These are phyloP conservation scores for Uria lomvia DNA, from an alignment of 2,113 vertebrate species.

Conservation along the genomic window DNA sequence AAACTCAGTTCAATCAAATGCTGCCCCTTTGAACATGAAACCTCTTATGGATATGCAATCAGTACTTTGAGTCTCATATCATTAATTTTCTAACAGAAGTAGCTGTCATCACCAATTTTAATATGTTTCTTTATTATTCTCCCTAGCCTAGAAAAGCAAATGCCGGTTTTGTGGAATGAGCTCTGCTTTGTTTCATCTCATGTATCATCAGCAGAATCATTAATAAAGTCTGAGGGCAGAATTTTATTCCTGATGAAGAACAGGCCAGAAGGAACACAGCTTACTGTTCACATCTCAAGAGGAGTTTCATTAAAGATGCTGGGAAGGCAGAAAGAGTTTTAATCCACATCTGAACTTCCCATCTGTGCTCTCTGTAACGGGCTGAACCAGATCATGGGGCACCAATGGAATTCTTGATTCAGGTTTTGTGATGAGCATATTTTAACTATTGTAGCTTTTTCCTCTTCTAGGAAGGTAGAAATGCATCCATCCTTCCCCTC, in stretches of 20 bases:
- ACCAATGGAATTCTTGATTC: background rate
- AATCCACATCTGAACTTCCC: background rate
- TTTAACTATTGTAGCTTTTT: background rate
- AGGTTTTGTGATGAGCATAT: background rate
- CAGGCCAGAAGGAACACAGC: background rate
- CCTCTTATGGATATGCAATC: conserved; percentile 21
- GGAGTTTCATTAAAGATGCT: background rate
- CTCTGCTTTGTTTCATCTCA: conserved; percentile 38
- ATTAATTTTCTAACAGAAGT: conserved; percentile 47
- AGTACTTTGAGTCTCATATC: conserved; percentile 19
- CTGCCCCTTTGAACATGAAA: conserved; percentile 36
- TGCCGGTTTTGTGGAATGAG: background rate
- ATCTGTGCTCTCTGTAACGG: background rate
- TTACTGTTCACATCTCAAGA: background rate
- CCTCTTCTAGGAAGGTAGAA: background rate
- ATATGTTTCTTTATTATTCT: background rate
- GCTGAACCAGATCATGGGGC: background rate
- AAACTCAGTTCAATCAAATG: conserved; percentile 12
- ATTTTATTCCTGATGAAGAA: conserved; percentile 28
- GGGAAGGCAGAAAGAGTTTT: background rate
- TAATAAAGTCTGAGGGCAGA: conserved; percentile 16
- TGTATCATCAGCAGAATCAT: background rate
- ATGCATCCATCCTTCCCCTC: background rate
- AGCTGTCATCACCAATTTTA: background rate
- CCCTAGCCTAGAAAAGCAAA: conserved; percentile 11